Conservation (phyloP, 2,888 invertebrate species). For the Abscondita cerata region DNA sequence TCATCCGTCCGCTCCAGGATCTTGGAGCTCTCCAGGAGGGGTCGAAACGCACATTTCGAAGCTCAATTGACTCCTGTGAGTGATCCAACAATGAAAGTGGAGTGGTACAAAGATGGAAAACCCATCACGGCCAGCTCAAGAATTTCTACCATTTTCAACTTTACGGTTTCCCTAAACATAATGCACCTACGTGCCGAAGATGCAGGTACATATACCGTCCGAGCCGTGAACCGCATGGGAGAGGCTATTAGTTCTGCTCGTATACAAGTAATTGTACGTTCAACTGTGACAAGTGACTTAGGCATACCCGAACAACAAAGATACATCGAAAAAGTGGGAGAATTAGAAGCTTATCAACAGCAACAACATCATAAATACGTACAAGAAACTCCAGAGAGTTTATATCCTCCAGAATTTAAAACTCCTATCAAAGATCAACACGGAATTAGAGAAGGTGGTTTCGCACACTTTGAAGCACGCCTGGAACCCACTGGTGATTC, state of each 20-base stretch:
- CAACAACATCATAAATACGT: slow-evolving; percentile 81
- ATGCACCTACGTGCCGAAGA: slow-evolving; percentile 99
- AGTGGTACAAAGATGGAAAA: slow-evolving; percentile 95
- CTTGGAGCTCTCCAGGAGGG: slow-evolving; percentile 88
- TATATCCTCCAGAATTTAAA: slow-evolving; percentile 84
- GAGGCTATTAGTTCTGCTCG: slow-evolving; percentile 87
- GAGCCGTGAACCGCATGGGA: slow-evolving; percentile 89
- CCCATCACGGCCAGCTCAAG: slow-evolving; percentile 96
- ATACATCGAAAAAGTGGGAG: slow-evolving; percentile 91
- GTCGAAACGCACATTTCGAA: slow-evolving; percentile 92
- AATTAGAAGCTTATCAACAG: slow-evolving; percentile 87
- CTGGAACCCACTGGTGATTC: slow-evolving; percentile 93
- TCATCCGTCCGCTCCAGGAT: slow-evolving; percentile 86
- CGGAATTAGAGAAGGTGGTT: slow-evolving; percentile 88
- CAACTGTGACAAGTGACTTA: slow-evolving; percentile 84
- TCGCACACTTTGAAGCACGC: slow-evolving; percentile 94
- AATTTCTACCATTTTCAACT: slow-evolving; percentile 97
- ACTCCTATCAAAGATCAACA: slow-evolving; percentile 88
- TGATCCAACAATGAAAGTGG: slow-evolving; percentile 92
- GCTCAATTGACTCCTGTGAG: slow-evolving; percentile 91
- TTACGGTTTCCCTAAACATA: slow-evolving; percentile 98
- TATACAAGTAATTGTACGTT: slow-evolving; percentile 77
- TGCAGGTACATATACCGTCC: slow-evolving; percentile 92
- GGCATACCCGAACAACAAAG: slow-evolving; percentile 84
- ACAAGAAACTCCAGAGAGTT: slow-evolving; percentile 81